Evolutionary conservation across 2,888 invertebrate genomes (phyloP), one percentile per base, ranked within the genome.

Genomic region (Diplazon laetatorius): DNA sequence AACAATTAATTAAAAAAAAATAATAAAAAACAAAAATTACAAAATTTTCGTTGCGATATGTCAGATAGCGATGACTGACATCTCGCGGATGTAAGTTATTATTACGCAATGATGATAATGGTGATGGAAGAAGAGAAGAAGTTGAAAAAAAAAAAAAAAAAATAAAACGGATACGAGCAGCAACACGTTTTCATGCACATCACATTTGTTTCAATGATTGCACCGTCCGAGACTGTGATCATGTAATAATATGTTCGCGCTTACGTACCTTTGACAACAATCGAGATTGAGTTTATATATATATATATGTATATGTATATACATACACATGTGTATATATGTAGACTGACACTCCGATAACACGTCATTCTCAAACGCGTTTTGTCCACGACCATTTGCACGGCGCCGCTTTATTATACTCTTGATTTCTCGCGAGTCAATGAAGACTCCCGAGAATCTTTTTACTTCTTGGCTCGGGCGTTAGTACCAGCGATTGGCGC

Each of bases 51-150:
- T 20, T 16, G 35, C 6, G 30, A 46, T 44, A 46, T 44, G 35
- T 52, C 2, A 16, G n/a, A 44, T 14, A 48, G 42, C 46, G 18
- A 12, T 2, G 63, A 76, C 63, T 48, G 20, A 9, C 55, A 70
- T 70, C 76, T 35, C 22, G 18, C 57, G 68, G 70, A 70, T 65
- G 65, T 20, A n/a, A 14, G 16, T 70, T 76, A 42, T 16, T 30
- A 76, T 76, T 63, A 42, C 8, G 48, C 20, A 42, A 70, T n/a
- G 50, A 65, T 63, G 57, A 76, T 14, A 48, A 71, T 30, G n/a
- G 30, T 30, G 14, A 16, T 10, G 16, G 39, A 46, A 42, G 39
- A 25, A 44, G 22, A 14, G 37, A 68, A 20, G 39, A 46, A 42
- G 39, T 37, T 37, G 22, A 14, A 48, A 68, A 37, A 55, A 35